Evolutionary conservation across 2,797 vertebrate species (phyloP).

Genomic region (Myripristis jacobus): DNA sequence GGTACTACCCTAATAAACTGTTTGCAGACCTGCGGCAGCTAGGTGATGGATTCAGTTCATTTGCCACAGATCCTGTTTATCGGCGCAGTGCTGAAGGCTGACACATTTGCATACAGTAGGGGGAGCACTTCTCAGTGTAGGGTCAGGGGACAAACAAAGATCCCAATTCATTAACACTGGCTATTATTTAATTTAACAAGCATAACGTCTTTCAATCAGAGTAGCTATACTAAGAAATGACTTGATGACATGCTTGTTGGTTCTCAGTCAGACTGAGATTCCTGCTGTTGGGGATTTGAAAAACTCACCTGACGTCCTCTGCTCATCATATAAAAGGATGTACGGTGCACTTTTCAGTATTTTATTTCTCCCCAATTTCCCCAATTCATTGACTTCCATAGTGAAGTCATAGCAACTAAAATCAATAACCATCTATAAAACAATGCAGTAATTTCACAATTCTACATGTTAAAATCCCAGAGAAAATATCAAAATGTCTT

Average conservation of each 20-base stretch:
- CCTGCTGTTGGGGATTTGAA: too few relatives aligned
- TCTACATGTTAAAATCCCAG: too few relatives aligned
- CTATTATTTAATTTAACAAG: constrained; percentile 1
- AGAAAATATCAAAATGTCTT: too few relatives aligned
- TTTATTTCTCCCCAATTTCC: not conserved
- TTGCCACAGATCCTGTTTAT: constrained; percentile 61
- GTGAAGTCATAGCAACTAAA: not conserved
- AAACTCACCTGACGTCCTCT: too few relatives aligned
- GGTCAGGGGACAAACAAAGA: constrained; percentile 1
- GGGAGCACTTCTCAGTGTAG: constrained; percentile 11
- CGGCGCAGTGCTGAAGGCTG: constrained; percentile 47
- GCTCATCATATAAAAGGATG: too few relatives aligned
- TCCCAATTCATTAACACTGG: not conserved
- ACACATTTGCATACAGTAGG: constrained; percentile 38
- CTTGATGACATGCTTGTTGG: not conserved
- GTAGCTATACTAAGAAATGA: not conserved
- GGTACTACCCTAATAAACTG: constrained; percentile 39
- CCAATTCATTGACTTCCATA: not conserved
- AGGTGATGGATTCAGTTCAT: constrained; percentile 67
- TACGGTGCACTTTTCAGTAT: not conserved
- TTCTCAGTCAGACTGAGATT: constrained; percentile 1
- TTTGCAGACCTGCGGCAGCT: constrained; percentile 38
- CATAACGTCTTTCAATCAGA: constrained; percentile 18
- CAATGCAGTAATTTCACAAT: too few relatives aligned
- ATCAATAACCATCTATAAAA: too few relatives aligned